Evolutionary conservation across 2,888 invertebrate genomes (phyloP), one percentile per base, ranked within the genome.

Genomic region (Bombylius discolor): DNA sequence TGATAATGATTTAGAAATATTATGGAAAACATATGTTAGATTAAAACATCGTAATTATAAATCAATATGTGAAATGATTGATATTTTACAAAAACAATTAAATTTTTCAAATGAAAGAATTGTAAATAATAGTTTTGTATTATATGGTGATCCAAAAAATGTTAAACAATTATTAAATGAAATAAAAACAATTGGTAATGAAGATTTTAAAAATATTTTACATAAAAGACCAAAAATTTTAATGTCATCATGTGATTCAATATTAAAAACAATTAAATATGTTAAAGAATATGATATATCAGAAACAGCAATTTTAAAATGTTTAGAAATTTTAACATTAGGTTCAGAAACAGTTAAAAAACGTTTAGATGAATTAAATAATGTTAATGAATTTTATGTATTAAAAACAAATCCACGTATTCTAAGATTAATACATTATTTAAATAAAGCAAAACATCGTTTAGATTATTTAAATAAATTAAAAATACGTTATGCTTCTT

Each of bases 331-430:
- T 3, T 80, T 83, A 51, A 78, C 79, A 5, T 71, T 86, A 63
- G 71, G 77, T 0, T 74, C 83, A 0, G 72, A 77, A 34, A 81
- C 82, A 0, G 77, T 88, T 0, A 65, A 76, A 23, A 67, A 76
- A 45, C 76, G 86, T 8, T 67, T 87, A 3, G 68, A 78, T 0
- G 78, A 80, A 59, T 68, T 87, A 1, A 71, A 74, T 48, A 72
- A 69, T 39, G 72, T 78, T 34, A 81, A 82, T 42, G 83, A 86
- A 64, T 80, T 85, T 59, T 70, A 77, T 63, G 75, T 82, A 0
- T 69, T 87, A 33, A 71, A 75, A 14, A 75, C 78, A 11, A 81
- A 86, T 73, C 81, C 82, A 4, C 76, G 79, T 59, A 77, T 85
- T 60, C 64, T 81, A 6, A 65, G 69, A 31, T 61, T 83, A 23